Evolutionary conservation across 1,140 invertebrate genomes (phyloP), one percentile per base, ranked within the genome.

Genomic region (Popillia japonica): DNA sequence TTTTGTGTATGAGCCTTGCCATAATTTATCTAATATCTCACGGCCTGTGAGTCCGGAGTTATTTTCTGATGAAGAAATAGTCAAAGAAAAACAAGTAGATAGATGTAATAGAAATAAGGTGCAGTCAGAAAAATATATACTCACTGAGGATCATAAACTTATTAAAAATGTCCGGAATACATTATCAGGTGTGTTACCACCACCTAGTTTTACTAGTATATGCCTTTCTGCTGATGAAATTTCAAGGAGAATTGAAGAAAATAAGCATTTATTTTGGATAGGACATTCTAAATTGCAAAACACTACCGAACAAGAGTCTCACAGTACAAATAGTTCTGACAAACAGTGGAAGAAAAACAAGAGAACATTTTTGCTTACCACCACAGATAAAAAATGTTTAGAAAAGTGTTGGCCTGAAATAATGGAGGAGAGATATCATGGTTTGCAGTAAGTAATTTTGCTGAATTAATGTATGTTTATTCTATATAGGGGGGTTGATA

Each of bases 221-320:
- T 89, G 91, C 74, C 88, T 88, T 72, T 90, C 91, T 83, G 90
- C 90, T 10, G 85, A 84, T n/a, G 90, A 93, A 82, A 92, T 93
- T 83, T 84, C 93, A 72, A 48, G 80, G 20, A 86, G 82, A 77
- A 78, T 82, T 27, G 59, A 84, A 6, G 72, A 80, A 41, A 85
- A 83, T 61, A 80, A 81, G 20, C 27, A 78, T 17, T 83, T 84
- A 74, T 83, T 85, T 83, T 83, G 80, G 79, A 81, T 42, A 59
- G 68, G 74, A 72, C 11, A 40, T 77, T 27, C 11, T 10, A 17
- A 14, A 44, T 27, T 41, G 42, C 78, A 73, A 41, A 73, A 27
- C 64, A 55, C 44, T 73, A 72, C 23, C 22, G 11, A 76, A 44
- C 42, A 42, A 23, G 64, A 44, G 6, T 81, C 68, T 68, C 78